Evolutionary conservation across 2,797 vertebrate genomes (phyloP).

Genomic region (Diplodus puntazzo): DNA sequence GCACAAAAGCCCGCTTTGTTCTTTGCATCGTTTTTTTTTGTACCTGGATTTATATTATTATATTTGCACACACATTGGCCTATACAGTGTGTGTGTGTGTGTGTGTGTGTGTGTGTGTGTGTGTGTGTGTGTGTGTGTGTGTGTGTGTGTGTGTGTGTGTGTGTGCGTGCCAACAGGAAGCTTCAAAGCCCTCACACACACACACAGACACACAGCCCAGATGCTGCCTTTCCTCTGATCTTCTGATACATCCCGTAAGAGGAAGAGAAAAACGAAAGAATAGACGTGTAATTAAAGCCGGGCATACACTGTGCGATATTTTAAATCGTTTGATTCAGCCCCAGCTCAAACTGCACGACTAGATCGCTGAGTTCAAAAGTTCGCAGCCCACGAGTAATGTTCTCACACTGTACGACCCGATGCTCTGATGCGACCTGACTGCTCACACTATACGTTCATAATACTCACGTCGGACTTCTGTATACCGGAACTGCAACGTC

Average conservation of each 20-base stretch:
- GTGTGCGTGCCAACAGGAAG: constrained; percentile 34
- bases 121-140: constrained; percentile 6
- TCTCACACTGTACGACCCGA: no score
- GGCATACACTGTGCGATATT: no score
- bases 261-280: constrained; percentile 53
- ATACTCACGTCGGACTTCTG: no score
- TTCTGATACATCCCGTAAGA: constrained; percentile 48
- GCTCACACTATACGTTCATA: no score
- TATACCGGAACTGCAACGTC: no score
- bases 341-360: no score
- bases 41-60: constrained; percentile 23
- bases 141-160: constrained; percentile 21
- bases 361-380: no score
- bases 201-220: constrained; percentile 18
- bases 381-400: no score
- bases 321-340: no score
- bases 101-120: no score
- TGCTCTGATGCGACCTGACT: no score
- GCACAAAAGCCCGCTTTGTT: not conserved
- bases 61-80: constrained; percentile 7
- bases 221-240: constrained; percentile 58
- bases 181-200: constrained; percentile 54
- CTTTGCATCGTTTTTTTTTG: not conserved
- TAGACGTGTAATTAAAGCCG: constrained; percentile 32
- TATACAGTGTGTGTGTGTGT: not conserved